Evolutionary conservation across 2,797 vertebrate genomes (phyloP).

Genomic region (Rhinatrema bivittatum): DNA sequence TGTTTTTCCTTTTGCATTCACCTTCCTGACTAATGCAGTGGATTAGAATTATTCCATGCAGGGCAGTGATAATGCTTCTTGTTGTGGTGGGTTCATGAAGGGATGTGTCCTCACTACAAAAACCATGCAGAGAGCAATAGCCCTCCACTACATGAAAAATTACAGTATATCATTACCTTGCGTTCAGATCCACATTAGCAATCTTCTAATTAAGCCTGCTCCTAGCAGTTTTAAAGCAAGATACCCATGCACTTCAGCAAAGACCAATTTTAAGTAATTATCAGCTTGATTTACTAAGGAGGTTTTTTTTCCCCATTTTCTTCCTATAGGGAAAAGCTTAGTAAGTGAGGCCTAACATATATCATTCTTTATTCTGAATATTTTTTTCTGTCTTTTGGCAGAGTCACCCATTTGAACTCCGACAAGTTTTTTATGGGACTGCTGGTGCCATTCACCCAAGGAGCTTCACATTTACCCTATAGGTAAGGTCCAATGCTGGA

Average conservation of each 20-base stretch:
- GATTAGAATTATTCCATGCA: slow-evolving; percentile 42
- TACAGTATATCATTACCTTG: slow-evolving; percentile 8
- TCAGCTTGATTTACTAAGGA: too few species aligned
- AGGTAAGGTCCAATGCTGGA: slow-evolving; percentile 48
- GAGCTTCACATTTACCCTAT: slow-evolving; percentile 34
- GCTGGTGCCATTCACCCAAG: slow-evolving; percentile 42
- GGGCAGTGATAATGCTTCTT: slow-evolving; percentile 25
- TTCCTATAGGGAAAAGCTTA: too few species aligned
- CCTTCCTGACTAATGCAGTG: slow-evolving; percentile 21
- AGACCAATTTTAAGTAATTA: slow-evolving; percentile 44
- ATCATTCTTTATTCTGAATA: slow-evolving; percentile 37
- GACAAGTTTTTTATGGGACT: slow-evolving; percentile 37
- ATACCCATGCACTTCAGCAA: slow-evolving; percentile 18
- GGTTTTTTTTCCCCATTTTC: too few species aligned
- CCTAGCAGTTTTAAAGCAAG: slow-evolving; percentile 25
- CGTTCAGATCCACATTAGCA: slow-evolving; percentile 24
- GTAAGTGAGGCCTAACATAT: too few species aligned
- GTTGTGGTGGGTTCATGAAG: slow-evolving; percentile 26
- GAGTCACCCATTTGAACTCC: slow-evolving; percentile 34
- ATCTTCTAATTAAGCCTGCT: slow-evolving; percentile 40
- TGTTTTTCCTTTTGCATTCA: slow-evolving; percentile 8
- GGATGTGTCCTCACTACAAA: slow-evolving; percentile 19
- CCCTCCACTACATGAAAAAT: slow-evolving; percentile 14
- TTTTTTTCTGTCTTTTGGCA: slow-evolving; percentile 55
- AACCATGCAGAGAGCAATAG: slow-evolving; percentile 28